Evolutionary conservation across 2,888 invertebrate genomes (phyloP).

Genomic region (Acrocera orbiculus): DNA sequence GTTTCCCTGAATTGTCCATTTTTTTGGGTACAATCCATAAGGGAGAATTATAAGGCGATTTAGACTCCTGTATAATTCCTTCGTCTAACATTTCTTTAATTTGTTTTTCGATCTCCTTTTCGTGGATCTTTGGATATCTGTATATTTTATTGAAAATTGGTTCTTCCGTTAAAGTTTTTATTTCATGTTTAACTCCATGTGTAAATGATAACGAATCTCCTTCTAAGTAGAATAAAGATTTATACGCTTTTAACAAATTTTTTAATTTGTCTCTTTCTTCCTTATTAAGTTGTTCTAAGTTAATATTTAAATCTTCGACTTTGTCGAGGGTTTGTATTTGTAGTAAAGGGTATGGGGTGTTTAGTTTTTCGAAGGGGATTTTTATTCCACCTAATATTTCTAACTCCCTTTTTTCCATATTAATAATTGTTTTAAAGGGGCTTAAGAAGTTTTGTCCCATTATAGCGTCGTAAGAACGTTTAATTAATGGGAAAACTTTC

Average conservation of each 20-base stretch:
- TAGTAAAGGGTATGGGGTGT: no score
- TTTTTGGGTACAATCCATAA: constrained; percentile 12
- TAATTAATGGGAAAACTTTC: constrained; percentile 8
- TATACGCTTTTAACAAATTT: constrained; percentile 4
- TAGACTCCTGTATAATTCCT: constrained; percentile 8
- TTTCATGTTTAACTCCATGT: constrained; percentile 7
- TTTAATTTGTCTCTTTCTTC: constrained; percentile 1
- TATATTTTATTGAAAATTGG: constrained; percentile 10
- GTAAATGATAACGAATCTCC: constrained; percentile 9
- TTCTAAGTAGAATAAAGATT: constrained; percentile 7
- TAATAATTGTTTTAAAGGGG: constrained; percentile 1
- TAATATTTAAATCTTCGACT: not conserved
- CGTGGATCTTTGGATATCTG: constrained; percentile 9
- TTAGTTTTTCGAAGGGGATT: no score
- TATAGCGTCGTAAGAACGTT: constrained; percentile 1
- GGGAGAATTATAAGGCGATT: constrained; percentile 11
- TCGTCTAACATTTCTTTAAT: constrained; percentile 7
- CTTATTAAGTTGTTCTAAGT: not conserved
- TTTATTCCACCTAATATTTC: no score
- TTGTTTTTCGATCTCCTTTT: constrained; percentile 10
- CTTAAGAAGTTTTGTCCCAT: constrained; percentile 2
- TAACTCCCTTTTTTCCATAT: not conserved
- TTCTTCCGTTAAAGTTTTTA: constrained; percentile 8
- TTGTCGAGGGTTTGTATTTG: constrained; percentile 1
- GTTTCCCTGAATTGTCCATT: constrained; percentile 8